Evolutionary conservation across 2,888 invertebrate genomes (phyloP), one percentile per base, ranked within the genome.

Genomic region (Drosophila phalerata): DNA sequence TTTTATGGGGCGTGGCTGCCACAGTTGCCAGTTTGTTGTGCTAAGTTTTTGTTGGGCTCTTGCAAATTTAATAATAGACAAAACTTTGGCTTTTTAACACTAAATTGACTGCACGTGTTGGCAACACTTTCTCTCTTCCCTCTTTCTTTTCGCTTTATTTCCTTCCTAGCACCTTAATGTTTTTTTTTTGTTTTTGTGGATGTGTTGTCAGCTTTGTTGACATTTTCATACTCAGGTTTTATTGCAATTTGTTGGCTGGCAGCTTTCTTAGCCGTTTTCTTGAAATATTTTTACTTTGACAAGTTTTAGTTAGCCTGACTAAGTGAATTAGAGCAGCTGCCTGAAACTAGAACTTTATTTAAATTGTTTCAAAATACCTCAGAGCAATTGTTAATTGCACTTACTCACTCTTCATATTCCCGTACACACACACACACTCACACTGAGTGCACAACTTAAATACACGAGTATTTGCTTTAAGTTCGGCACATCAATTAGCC

Each of bases 21-120:
- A 48, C 79, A 79, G 77, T 71, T 81, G 81, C 55, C 73, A 64
- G 72, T 49, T 75, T 76, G 49, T 32, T 48, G 42, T 56, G 38
- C 56, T 63, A 62, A 56, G 67, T 67, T 72, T 64, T 63, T 49
- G 56, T 55, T 60, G 62, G 34, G 25, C 58, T 51, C 71, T 55
- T 60, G 60, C 73, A 79, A 83, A 83, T 86, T 83, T 77, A 84
- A 84, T 83, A 86, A 86, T 79, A 77, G 77, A 64, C 67, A 65
- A 79, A 84, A 81, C 66, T 61, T 77, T 76, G 73, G 66, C 58
- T 57, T 63, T 65, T 79, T 76, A 67, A 78, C 71, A 70, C 51
- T 57, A 68, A 81, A 84, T 79, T 74, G 65, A 69, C 77, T 55
- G 69, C 63, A 78, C 81, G 79, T 55, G 68, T 49, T 63, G 55